Conservation (phyloP, 2,113 vertebrate genomes). For the Cyphomyrus discorhynchus region DNA sequence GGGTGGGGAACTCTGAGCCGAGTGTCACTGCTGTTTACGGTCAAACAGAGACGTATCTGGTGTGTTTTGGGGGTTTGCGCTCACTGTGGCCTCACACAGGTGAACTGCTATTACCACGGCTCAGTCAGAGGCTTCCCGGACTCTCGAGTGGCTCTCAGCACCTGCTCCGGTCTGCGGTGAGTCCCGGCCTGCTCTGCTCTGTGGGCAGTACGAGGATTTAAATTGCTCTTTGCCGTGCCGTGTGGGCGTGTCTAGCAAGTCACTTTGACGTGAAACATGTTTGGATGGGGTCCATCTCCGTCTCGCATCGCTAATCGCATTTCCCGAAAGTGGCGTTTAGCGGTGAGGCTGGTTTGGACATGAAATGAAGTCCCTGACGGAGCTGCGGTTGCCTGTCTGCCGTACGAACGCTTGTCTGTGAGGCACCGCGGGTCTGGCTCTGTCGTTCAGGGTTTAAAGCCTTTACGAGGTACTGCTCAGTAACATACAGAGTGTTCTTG, state of each 20-base stretch:
- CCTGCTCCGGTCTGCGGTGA: slow-evolving; percentile 78
- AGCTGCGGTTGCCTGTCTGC: not conserved
- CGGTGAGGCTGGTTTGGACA: not conserved
- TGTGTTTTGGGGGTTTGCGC: not conserved
- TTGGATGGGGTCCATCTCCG: not conserved
- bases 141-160: slow-evolving; percentile 74
- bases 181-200: not conserved
- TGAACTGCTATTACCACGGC: slow-evolving; percentile 78
- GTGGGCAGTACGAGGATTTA: too few species aligned
- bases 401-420: not conserved
- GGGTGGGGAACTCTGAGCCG: not conserved
- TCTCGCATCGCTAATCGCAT: not conserved
- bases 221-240: not conserved
- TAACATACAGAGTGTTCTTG: not conserved
- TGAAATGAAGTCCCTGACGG: not conserved
- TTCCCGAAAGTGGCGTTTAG: not conserved
- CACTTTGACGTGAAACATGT: not conserved
- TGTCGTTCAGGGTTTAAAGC: not conserved
- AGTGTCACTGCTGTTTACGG: too few species aligned
- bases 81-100: slow-evolving; percentile 47
- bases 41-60: not conserved
- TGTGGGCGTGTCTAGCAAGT: not conserved
- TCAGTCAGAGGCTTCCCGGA: slow-evolving; percentile 42
- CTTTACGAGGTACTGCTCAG: not conserved
- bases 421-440: not conserved